Conservation (phyloP, 2,797 vertebrate genomes). For the Hippopotamyrus pictus region DNA sequence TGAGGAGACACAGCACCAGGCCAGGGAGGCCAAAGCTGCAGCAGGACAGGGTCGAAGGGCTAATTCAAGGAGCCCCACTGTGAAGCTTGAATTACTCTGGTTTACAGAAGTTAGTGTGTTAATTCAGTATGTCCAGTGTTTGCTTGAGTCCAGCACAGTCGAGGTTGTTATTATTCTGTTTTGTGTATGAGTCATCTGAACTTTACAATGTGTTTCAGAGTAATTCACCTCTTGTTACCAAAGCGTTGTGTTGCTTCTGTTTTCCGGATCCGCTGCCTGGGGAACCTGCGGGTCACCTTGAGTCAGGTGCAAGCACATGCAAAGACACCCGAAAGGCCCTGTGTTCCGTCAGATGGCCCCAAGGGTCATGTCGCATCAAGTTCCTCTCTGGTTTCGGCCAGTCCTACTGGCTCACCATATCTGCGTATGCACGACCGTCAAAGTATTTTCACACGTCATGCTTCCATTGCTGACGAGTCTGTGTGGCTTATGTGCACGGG, state of each 20-base stretch:
- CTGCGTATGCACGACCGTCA: neutral
- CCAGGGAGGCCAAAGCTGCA: neutral
- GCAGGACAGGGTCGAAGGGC: neutral
- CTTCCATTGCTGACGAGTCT: neutral
- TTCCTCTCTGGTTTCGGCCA: neutral
- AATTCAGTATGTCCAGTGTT: neutral
- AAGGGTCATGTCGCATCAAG: neutral
- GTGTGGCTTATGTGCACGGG: neutral
- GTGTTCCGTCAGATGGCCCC: neutral
- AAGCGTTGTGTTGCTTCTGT: conserved; percentile 15
- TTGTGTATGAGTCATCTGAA: neutral
- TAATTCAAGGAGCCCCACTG: neutral
- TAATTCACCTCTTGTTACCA: neutral
- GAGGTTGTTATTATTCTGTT: neutral
- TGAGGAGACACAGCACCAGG: neutral
- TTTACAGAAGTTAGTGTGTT: neutral
- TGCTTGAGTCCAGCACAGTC: neutral
- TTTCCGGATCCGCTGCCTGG: neutral
- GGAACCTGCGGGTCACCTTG: neutral
- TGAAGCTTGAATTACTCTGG: neutral
- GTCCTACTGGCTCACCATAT: neutral
- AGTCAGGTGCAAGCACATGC: neutral
- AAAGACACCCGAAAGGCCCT: neutral
- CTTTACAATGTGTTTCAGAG: neutral
- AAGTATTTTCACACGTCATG: neutral